Conservation (phyloP, 2,113 vertebrate genomes). For the Eira barbara region DNA sequence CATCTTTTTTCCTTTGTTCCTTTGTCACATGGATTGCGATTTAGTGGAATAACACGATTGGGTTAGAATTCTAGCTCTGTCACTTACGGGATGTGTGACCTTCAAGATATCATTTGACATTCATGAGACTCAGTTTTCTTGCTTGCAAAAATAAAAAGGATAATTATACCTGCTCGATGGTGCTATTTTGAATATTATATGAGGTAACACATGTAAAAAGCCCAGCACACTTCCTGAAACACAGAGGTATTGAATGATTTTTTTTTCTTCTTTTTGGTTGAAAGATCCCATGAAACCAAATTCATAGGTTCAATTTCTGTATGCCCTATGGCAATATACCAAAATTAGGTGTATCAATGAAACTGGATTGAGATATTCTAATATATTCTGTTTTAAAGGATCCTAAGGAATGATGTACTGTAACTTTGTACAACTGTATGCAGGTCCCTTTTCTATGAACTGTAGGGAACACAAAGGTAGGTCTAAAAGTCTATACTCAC, state of each 20-base stretch:
- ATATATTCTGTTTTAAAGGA: background rate
- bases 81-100: slow-evolving; percentile 44
- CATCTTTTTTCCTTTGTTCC: background rate
- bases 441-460: background rate
- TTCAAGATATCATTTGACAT: slow-evolving; percentile 63
- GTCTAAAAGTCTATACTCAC: background rate
- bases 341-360: background rate
- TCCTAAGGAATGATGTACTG: background rate
- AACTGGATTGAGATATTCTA: background rate
- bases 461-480: background rate
- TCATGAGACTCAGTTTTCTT: slow-evolving; percentile 40
- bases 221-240: background rate
- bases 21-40: background rate
- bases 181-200: slow-evolving; percentile 19
- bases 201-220: background rate
- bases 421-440: background rate
- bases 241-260: background rate
- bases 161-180: slow-evolving; percentile 1
- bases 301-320: background rate
- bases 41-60: slow-evolving; percentile 12
- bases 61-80: slow-evolving; percentile 32
- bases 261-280: background rate
- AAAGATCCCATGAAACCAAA: background rate
- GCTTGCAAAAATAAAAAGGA: slow-evolving; percentile 42
- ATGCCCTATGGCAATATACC: background rate